Conservation (phyloP, 2,113 vertebrate genomes). For the Nothoprocta perdicaria region DNA sequence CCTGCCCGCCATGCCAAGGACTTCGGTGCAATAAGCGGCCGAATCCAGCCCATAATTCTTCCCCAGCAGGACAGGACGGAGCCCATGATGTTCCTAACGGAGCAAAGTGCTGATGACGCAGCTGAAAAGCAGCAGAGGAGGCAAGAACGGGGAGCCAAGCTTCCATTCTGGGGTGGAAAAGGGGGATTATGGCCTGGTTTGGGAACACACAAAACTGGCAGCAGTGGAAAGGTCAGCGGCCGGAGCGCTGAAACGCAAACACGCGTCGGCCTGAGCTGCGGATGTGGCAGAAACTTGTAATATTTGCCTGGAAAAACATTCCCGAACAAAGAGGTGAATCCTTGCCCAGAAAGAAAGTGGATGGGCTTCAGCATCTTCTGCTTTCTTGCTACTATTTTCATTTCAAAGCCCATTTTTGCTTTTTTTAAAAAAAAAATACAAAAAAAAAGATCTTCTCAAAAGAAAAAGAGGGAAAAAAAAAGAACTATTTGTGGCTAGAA, state of each 20-base stretch:
- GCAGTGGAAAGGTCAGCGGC: neutral
- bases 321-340: neutral
- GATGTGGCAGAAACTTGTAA: neutral
- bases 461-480: neutral
- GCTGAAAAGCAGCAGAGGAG: conserved; percentile 63
- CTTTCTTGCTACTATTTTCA: neutral
- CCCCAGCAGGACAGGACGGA: conserved; percentile 22
- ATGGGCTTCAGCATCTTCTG: neutral
- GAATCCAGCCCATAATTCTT: conserved; percentile 4
- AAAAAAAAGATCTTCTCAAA: neutral
- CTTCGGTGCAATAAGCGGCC: conserved; percentile 25
- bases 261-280: neutral
- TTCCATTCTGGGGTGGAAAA: neutral
- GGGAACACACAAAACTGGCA: neutral
- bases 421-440: too few species aligned
- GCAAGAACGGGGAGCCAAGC: conserved; percentile 38
- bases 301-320: neutral
- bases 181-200: conserved; percentile 20
- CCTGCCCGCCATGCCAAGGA: conserved; percentile 3
- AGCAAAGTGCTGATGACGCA: conserved; percentile 56
- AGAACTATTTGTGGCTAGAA: conserved; percentile 18
- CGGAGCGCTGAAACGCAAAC: neutral
- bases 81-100: conserved; percentile 17
- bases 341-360: neutral
- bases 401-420: neutral